These are phyloP conservation scores for Karalla daura DNA, from an alignment of 2,797 vertebrate genomes.

Conservation along the genomic window DNA sequence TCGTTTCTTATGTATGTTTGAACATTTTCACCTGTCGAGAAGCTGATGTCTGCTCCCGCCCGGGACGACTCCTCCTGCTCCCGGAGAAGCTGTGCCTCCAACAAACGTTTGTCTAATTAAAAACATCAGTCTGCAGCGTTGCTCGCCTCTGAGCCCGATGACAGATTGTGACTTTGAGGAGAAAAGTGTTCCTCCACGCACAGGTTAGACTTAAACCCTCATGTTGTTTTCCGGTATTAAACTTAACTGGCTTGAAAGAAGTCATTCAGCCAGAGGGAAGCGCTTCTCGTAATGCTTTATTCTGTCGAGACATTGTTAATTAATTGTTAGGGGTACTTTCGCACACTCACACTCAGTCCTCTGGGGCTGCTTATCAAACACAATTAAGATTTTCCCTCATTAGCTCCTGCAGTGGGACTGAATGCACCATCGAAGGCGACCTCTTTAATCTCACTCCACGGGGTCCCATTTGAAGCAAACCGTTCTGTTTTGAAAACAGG, in stretches of 20 bases:
- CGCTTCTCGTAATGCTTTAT: conserved; percentile 50
- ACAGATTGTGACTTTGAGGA: background rate
- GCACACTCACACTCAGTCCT: conserved; percentile 56
- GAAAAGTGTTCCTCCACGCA: background rate
- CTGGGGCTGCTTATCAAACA: conserved; percentile 62
- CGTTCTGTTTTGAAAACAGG: conserved; percentile 22
- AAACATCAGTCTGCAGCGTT: background rate
- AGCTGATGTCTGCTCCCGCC: background rate
- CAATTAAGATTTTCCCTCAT: conserved; percentile 66
- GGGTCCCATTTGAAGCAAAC: conserved; percentile 44
- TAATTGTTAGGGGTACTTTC: conserved; percentile 62
- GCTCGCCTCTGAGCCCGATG: background rate
- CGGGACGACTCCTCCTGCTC: background rate
- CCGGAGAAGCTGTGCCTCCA: background rate
- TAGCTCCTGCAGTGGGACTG: conserved; percentile 51
- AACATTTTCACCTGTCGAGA: background rate
- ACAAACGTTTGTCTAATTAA: background rate
- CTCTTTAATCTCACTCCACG: conserved; percentile 56
- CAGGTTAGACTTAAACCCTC: conserved; percentile 4
- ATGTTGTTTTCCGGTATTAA: conserved; percentile 19
- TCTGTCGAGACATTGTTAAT: conserved; percentile 65
- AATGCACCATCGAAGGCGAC: conserved; percentile 41
- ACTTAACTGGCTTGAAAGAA: conserved; percentile 18
- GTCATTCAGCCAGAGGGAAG: conserved; percentile 34
- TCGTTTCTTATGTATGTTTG: background rate